Evolutionary conservation across 2,888 invertebrate genomes (phyloP).

Genomic region (Phengaris alcon): DNA sequence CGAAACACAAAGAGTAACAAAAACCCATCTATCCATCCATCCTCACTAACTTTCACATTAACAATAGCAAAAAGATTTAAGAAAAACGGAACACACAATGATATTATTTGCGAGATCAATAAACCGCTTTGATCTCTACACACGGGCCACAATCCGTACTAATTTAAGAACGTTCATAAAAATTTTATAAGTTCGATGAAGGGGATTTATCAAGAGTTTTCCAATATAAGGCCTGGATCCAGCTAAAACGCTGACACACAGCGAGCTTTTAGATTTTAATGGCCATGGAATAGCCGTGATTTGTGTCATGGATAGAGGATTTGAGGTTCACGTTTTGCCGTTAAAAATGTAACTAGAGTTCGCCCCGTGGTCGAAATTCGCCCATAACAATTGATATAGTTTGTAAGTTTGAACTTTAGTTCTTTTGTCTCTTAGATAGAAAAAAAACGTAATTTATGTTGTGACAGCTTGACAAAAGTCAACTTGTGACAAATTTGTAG

Average conservation of each 20-base stretch:
- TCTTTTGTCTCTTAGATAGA: no score
- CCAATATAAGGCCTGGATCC: conserved; percentile 13
- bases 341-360: not conserved
- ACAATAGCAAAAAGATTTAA: no score
- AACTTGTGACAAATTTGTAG: no score
- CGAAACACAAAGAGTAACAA: no score
- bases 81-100: no score
- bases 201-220: conserved; percentile 17
- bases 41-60: no score
- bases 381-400: no score
- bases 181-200: conserved; percentile 19
- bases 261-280: not conserved
- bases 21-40: no score
- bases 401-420: no score
- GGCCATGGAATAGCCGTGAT: not conserved
- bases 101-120: no score
- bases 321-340: not conserved
- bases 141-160: not conserved
- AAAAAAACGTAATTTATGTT: no score
- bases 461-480: no score
- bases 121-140: not conserved
- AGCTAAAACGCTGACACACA: conserved; percentile 16
- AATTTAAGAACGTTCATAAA: conserved; percentile 27
- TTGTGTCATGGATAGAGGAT: not conserved
- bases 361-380: not conserved